A percentile compares a stretch with the other conserved stretches of the same genome.
Conservation (phyloP, 1,140 invertebrate species). For the Argopecten irradians region DNA sequence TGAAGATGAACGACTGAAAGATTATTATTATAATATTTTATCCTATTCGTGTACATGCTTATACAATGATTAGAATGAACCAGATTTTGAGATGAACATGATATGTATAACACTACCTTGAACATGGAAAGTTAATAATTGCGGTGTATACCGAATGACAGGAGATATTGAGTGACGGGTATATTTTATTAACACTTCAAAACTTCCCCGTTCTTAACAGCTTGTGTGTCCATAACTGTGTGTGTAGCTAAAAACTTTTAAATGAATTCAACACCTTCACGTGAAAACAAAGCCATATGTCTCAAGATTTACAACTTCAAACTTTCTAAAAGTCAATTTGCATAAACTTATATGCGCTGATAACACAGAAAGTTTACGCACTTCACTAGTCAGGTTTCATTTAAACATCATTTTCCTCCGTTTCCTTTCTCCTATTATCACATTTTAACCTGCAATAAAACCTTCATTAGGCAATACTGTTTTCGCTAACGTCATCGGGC, state of each 20-base stretch:
- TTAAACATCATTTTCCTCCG: background rate
- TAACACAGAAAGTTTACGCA: background rate
- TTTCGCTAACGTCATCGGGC: background rate
- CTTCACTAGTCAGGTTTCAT: background rate
- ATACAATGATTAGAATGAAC: too few species aligned
- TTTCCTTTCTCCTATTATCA: background rate
- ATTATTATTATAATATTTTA: too few species aligned
- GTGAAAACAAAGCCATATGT: background rate
- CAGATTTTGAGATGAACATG: too few species aligned
- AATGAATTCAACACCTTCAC: background rate
- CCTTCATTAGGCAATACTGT: background rate
- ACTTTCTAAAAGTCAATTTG: conserved; percentile 16
- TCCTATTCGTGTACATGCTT: too few species aligned
- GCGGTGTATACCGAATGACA: background rate
- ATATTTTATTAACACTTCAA: background rate
- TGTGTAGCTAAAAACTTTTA: conserved; percentile 3
- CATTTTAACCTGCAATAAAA: background rate
- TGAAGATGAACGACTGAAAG: too few species aligned
- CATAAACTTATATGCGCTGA: background rate
- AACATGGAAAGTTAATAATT: background rate
- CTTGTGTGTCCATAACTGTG: background rate
- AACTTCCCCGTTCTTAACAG: background rate
- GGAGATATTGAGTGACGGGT: background rate
- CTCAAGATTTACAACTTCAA: background rate
- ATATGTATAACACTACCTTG: too few species aligned